phyloP scores from a whole-genome alignment of 2,888 invertebrate genomes.

The Andrena minutula region DNA sequence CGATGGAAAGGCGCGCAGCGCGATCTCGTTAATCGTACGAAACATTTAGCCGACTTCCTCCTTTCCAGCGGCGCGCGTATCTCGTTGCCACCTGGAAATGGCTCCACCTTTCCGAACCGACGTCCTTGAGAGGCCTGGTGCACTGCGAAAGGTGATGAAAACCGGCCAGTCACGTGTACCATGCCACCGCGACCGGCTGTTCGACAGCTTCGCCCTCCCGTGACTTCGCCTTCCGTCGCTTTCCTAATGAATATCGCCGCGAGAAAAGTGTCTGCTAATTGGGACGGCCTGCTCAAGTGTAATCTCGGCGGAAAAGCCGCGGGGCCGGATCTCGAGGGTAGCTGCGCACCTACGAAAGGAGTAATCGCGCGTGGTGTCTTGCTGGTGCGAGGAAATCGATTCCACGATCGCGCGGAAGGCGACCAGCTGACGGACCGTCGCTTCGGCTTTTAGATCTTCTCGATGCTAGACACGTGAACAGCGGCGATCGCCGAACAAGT shows the following conservation, averaged over 20 bases:
- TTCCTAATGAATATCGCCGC: slow-evolving; percentile 20
- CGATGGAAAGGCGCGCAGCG: slow-evolving; percentile 25
- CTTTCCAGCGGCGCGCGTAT: slow-evolving; percentile 66
- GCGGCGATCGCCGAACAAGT: neutral
- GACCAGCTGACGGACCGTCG: slow-evolving; percentile 24
- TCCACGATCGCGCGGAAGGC: neutral
- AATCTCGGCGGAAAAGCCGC: slow-evolving; percentile 14
- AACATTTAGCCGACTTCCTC: slow-evolving; percentile 71
- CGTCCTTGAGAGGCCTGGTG: slow-evolving; percentile 75
- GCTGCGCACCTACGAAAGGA: neutral
- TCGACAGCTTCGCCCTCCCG: slow-evolving; percentile 31
- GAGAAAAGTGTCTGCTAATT: slow-evolving; percentile 7
- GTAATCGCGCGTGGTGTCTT: neutral
- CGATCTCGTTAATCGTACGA: slow-evolving; percentile 54
- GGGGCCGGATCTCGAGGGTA: neutral
- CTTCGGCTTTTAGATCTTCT: slow-evolving; percentile 9
- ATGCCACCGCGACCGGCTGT: slow-evolving; percentile 67
- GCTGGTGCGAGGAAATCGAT: slow-evolving; percentile 9
- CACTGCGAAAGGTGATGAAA: slow-evolving; percentile 77
- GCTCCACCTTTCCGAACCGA: slow-evolving; percentile 71
- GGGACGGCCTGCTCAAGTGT: neutral
- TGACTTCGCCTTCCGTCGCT: slow-evolving; percentile 32
- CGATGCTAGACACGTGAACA: slow-evolving; percentile 17
- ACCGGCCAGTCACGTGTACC: slow-evolving; percentile 77
- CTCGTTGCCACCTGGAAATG: slow-evolving; percentile 66